A percentile compares a stretch with the other conserved stretches of the same genome.
Conservation (phyloP, 2,888 invertebrate genomes). For the Fragum fragum region DNA sequence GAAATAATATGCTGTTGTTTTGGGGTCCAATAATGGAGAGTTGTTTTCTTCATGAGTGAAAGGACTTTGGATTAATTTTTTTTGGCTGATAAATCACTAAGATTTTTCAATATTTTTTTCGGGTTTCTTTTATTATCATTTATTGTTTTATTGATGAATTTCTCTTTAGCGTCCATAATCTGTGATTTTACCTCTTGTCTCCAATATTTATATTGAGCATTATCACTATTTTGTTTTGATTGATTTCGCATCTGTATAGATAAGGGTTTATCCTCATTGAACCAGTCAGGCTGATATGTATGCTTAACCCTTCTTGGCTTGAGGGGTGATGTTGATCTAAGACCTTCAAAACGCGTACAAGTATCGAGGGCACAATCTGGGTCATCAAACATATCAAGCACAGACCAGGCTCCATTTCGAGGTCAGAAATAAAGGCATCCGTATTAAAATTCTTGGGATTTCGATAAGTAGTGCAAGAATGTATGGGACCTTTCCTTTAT, state of each 20-base stretch:
- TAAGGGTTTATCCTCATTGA: not conserved
- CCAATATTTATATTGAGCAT: constrained; percentile 3
- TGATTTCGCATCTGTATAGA: not conserved
- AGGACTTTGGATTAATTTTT: not conserved
- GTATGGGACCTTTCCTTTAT: not conserved
- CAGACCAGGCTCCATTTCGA: constrained; percentile 13
- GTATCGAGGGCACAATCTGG: constrained; percentile 9
- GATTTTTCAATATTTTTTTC: not conserved
- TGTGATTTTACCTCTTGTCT: constrained; percentile 1
- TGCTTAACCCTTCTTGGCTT: constrained; percentile 1
- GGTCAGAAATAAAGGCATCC: not conserved
- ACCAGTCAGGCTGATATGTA: constrained; percentile 8
- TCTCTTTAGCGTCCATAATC: not conserved
- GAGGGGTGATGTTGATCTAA: constrained; percentile 8
- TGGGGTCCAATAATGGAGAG: no score
- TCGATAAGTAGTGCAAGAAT: constrained; percentile 9
- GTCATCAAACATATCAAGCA: constrained; percentile 18
- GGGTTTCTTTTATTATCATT: constrained; percentile 19
- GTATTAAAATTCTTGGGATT: not conserved
- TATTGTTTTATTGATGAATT: not conserved
- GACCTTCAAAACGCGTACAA: not conserved
- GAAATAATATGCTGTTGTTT: no score
- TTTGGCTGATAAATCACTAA: constrained; percentile 13
- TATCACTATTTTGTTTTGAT: not conserved
- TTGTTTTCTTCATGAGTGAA: no score